Percentiles rank a stretch among this genome's conserved stretches.
These are phyloP conservation scores for Lasioglossum figueresi DNA, from an alignment of 2,888 invertebrate species.

Conservation along the genomic window DNA sequence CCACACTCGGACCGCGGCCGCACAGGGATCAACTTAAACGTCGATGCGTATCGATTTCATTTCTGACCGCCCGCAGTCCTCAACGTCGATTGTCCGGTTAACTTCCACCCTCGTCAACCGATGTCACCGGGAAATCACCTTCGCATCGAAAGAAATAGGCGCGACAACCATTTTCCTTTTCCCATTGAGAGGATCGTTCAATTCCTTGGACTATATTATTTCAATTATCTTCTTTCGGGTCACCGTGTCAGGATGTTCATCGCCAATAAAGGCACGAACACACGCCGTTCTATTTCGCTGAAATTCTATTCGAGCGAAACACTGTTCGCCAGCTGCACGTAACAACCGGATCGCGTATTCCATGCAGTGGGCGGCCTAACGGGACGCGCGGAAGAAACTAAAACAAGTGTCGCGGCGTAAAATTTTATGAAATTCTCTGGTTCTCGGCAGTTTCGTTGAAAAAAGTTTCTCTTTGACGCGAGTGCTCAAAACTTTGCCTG, in stretches of 20 bases:
- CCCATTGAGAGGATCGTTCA: background rate
- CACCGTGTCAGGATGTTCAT: background rate
- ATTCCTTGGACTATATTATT: background rate
- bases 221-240: background rate
- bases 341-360: background rate
- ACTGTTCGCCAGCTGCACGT: background rate
- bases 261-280: background rate
- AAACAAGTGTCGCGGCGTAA: background rate
- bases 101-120: background rate
- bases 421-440: slow-evolving; percentile 1
- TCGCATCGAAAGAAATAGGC: background rate
- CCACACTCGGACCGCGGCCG: slow-evolving; percentile 14
- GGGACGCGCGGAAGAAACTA: background rate
- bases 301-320: background rate
- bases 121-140: background rate
- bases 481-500: background rate
- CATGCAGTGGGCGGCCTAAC: background rate
- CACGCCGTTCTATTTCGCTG: background rate
- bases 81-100: slow-evolving; percentile 36
- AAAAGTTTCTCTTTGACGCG: background rate
- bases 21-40: slow-evolving; percentile 37
- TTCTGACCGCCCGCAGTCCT: slow-evolving; percentile 42
- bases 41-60: slow-evolving; percentile 66
- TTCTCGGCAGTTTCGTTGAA: background rate
- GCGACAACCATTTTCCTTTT: background rate